A percentile compares a stretch with the other conserved stretches of the same genome.
Evolutionary conservation across 2,797 vertebrate genomes (phyloP).

Genomic region (Tenualosa ilisha): DNA sequence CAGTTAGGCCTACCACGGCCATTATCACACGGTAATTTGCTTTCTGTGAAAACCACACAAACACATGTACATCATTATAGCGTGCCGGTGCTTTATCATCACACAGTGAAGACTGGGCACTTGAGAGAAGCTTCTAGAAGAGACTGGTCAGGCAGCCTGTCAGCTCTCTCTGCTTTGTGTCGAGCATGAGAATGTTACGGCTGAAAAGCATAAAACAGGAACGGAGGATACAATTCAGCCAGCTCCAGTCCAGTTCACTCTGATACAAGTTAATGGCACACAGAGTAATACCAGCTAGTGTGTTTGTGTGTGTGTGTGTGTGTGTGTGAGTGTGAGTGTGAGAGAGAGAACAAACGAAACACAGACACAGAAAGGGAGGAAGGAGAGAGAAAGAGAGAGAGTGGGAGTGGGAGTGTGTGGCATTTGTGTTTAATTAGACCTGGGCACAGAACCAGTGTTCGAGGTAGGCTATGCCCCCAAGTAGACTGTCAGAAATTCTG

Average conservation of each 20-base stretch:
- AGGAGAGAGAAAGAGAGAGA: neutral
- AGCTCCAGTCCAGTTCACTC: neutral
- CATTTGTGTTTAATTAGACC: constrained; percentile 12
- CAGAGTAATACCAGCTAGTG: neutral
- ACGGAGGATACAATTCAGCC: neutral
- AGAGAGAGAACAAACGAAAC: neutral
- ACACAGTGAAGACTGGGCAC: neutral
- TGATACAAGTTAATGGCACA: no score
- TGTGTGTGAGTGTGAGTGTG: no score
- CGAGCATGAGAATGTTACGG: neutral
- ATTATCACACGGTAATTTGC: constrained; percentile 58
- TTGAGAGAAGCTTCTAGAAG: neutral
- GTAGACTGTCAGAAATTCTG: neutral
- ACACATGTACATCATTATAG: constrained; percentile 46
- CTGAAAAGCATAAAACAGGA: neutral
- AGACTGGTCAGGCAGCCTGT: neutral
- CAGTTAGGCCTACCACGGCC: constrained; percentile 40
- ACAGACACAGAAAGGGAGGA: no score
- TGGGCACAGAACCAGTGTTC: neutral
- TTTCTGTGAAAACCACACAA: constrained; percentile 45
- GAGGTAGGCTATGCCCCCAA: constrained; percentile 1
- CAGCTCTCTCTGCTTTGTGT: neutral
- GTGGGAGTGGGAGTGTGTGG: neutral
- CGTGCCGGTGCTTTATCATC: neutral
- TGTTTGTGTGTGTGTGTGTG: constrained; percentile 8